Conservation (phyloP, 2,113 vertebrate species). For the Dasyornis broadbenti region DNA sequence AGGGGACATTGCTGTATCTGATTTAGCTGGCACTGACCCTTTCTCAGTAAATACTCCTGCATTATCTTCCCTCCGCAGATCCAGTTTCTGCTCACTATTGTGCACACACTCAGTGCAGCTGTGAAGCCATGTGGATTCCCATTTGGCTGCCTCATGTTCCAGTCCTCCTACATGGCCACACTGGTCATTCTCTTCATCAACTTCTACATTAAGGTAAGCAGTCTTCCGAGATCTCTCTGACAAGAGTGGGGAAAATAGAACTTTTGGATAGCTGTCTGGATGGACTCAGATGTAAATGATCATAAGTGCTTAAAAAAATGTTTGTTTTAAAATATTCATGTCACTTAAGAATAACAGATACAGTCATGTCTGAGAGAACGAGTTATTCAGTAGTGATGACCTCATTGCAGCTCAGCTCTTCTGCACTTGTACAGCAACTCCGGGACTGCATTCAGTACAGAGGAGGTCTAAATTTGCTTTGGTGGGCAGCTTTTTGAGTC, state of each 20-base stretch:
- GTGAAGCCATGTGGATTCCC: conserved; percentile 85
- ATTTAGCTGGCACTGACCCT: not conserved
- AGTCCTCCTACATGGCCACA: conserved; percentile 85
- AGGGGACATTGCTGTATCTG: not conserved
- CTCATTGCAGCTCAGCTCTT: not conserved
- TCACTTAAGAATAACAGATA: not conserved
- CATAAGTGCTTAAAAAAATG: not conserved
- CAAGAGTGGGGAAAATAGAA: rapidly evolving
- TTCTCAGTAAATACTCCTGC: not conserved
- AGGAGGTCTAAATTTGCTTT: not conserved
- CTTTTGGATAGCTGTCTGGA: not conserved
- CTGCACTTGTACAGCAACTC: not conserved
- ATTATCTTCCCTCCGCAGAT: conserved; percentile 55
- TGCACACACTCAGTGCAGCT: conserved; percentile 81
- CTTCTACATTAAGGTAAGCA: conserved; percentile 84
- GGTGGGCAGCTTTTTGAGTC: not conserved
- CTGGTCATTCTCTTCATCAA: conserved; percentile 84
- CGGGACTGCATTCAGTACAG: not conserved
- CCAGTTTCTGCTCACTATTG: conserved; percentile 86
- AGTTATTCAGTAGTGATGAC: not conserved
- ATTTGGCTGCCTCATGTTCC: conserved; percentile 84
- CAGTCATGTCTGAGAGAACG: not conserved
- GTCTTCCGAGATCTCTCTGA: not conserved
- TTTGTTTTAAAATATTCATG: not conserved
- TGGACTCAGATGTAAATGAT: not conserved